Conservation (phyloP, 2,888 invertebrate genomes). For the Calliscelio sp. region DNA sequence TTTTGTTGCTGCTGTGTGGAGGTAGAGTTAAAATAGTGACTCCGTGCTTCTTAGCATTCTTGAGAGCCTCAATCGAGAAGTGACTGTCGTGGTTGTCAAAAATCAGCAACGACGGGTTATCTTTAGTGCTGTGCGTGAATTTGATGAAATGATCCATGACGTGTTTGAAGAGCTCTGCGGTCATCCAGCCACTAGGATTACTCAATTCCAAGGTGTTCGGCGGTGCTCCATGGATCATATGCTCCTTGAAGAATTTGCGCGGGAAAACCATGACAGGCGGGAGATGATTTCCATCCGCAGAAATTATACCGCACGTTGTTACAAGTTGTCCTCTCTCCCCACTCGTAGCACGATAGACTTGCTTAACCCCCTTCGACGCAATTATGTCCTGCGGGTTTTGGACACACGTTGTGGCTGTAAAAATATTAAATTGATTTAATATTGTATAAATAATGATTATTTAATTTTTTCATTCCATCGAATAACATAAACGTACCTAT, state of each 20-base stretch:
- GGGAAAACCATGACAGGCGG: constrained; percentile 81
- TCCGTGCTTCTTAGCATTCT: constrained; percentile 27
- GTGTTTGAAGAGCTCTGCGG: constrained; percentile 59
- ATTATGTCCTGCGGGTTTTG: constrained; percentile 81
- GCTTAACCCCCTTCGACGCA: constrained; percentile 82
- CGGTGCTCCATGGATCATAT: constrained; percentile 56
- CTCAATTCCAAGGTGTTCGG: constrained; percentile 59
- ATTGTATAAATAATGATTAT: constrained; percentile 11
- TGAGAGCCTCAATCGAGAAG: constrained; percentile 49
- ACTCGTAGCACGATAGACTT: constrained; percentile 83
- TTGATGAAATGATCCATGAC: constrained; percentile 79
- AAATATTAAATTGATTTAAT: constrained; percentile 20
- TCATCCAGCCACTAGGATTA: constrained; percentile 72
- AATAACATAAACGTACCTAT: constrained; percentile 68
- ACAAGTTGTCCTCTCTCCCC: constrained; percentile 83
- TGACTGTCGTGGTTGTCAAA: constrained; percentile 64
- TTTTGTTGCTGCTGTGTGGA: constrained; percentile 44
- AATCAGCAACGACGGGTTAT: constrained; percentile 72
- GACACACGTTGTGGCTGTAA: constrained; percentile 78
- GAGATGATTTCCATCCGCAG: constrained; percentile 81
- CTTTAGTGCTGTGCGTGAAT: constrained; percentile 74
- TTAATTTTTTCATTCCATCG: constrained; percentile 63
- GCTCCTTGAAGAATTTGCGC: constrained; percentile 64
- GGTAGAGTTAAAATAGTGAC: constrained; percentile 49
- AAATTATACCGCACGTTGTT: constrained; percentile 80